Evolutionary conservation across 2,888 invertebrate genomes (phyloP).

Genomic region (Cheilosia grossa): DNA sequence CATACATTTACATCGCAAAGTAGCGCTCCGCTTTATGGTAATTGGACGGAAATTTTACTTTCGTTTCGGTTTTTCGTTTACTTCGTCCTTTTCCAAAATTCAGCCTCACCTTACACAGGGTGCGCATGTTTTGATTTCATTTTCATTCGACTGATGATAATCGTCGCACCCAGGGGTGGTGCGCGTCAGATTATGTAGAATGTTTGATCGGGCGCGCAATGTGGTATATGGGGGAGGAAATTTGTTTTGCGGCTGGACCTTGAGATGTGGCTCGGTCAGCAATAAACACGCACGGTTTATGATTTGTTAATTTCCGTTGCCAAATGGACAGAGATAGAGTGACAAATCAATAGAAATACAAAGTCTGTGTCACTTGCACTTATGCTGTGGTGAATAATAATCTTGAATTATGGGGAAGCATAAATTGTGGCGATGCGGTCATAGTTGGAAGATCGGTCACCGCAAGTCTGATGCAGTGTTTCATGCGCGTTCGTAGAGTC

Average conservation of each 20-base stretch:
- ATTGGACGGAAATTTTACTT: conserved; percentile 56
- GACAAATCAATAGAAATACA: conserved; percentile 15
- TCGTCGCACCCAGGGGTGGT: conserved; percentile 31
- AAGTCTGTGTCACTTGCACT: conserved; percentile 21
- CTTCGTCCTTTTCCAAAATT: not conserved
- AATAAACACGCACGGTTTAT: conserved; percentile 59
- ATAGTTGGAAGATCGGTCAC: not conserved
- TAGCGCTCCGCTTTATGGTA: conserved; percentile 53
- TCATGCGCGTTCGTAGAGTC: no score
- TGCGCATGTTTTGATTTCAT: conserved; percentile 49
- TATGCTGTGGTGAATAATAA: not conserved
- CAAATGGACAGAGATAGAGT: not conserved
- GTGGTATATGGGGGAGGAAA: not conserved
- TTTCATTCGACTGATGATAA: conserved; percentile 60
- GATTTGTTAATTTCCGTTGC: conserved; percentile 68
- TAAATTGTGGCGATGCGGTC: conserved; percentile 1
- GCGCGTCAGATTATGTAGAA: not conserved
- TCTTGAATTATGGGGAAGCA: not conserved
- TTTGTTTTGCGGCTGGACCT: conserved; percentile 22
- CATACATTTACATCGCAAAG: conserved; percentile 50
- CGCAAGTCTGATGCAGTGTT: no score
- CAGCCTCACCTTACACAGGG: not conserved
- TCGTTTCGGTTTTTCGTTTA: conserved; percentile 12
- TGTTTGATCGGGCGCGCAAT: conserved; percentile 32
- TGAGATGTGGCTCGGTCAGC: conserved; percentile 47